A percentile compares a stretch with the other conserved stretches of the same genome.
These are phyloP conservation scores for Fundulus diaphanus DNA, from an alignment of 2,797 vertebrate species.

Conservation along the genomic window DNA sequence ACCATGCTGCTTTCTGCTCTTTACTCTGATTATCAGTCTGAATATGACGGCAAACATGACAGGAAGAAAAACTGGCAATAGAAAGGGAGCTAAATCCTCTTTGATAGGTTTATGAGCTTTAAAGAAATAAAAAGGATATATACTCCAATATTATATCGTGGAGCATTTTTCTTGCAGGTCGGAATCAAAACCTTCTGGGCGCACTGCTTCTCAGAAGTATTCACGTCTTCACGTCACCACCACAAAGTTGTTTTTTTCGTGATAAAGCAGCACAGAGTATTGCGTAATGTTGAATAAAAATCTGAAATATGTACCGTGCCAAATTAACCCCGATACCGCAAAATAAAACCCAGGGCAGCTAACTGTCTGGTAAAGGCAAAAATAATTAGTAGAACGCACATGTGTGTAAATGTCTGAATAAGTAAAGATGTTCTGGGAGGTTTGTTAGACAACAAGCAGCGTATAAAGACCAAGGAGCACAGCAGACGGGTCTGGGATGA, in stretches of 20 bases:
- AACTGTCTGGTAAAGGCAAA: too few species aligned
- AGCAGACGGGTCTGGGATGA: too few species aligned
- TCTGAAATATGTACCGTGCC: background rate
- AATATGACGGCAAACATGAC: background rate
- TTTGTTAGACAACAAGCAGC: too few species aligned
- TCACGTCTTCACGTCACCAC: background rate
- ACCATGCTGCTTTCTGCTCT: background rate
- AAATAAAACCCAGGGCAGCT: background rate
- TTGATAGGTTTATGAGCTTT: background rate
- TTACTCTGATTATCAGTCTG: background rate
- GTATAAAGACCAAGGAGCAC: too few species aligned
- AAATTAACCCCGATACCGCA: background rate
- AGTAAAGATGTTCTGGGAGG: too few species aligned
- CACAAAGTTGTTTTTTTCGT: background rate
- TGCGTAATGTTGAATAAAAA: background rate
- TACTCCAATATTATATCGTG: background rate
- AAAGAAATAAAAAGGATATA: background rate
- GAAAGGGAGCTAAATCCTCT: background rate
- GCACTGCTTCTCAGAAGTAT: too few species aligned
- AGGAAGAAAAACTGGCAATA: slow-evolving; percentile 1
- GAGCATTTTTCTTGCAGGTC: background rate
- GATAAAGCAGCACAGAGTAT: background rate
- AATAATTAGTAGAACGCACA: too few species aligned
- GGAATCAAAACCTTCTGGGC: too few species aligned
- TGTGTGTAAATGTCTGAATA: too few species aligned